Conservation (phyloP, 2,888 invertebrate species). For the Leptinotarsa haldemani region DNA sequence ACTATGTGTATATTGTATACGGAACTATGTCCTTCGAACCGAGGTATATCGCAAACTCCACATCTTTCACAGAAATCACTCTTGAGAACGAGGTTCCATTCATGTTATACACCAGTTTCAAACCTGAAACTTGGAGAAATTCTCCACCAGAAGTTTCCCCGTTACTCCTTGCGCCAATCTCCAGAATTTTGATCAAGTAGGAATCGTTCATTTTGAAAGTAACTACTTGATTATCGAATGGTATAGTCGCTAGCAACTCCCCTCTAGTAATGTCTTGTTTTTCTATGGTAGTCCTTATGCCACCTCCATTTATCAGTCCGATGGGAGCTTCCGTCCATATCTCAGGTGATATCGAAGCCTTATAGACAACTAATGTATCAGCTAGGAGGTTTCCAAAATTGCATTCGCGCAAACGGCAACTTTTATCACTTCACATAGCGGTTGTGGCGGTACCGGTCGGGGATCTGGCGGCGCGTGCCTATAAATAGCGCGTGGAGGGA, state of each 20-base stretch:
- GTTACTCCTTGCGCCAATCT: constrained; percentile 59
- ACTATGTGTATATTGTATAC: too few relatives aligned
- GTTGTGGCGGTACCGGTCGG: too few relatives aligned
- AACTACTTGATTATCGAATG: constrained; percentile 79
- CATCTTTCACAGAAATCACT: constrained; percentile 76
- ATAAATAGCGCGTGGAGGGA: too few relatives aligned
- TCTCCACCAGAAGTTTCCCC: constrained; percentile 70
- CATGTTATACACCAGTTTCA: constrained; percentile 78
- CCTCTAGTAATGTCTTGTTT: constrained; percentile 76
- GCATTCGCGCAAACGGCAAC: constrained; percentile 81
- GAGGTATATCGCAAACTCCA: constrained; percentile 74
- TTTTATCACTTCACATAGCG: constrained; percentile 63
- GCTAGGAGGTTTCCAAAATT: constrained; percentile 86
- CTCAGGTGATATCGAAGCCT: constrained; percentile 44
- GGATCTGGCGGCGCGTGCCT: too few relatives aligned
- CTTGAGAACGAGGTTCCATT: constrained; percentile 71
- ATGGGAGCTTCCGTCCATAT: constrained; percentile 83
- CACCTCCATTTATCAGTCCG: constrained; percentile 81
- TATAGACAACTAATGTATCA: constrained; percentile 79
- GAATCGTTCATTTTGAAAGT: constrained; percentile 76
- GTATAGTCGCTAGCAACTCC: constrained; percentile 79
- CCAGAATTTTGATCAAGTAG: constrained; percentile 68
- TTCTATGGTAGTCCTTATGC: constrained; percentile 76
- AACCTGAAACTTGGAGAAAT: constrained; percentile 85
- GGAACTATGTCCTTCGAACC: constrained; percentile 69